These are phyloP conservation scores for Onychomys leucogaster DNA, from an alignment of 2,797 vertebrate species.

Conservation along the genomic window DNA sequence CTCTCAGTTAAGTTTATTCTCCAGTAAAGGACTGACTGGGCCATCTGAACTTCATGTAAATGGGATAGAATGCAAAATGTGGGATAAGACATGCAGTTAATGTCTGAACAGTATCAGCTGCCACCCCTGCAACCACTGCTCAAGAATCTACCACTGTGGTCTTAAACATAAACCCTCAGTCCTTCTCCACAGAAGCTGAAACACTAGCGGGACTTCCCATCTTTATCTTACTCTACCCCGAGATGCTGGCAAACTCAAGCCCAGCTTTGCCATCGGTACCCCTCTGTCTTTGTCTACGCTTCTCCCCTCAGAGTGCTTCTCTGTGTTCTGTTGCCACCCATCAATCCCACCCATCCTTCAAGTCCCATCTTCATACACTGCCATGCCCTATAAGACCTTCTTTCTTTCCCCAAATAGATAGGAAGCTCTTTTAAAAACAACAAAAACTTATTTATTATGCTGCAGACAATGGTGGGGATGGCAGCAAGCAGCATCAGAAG, in stretches of 20 bases:
- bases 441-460: background rate
- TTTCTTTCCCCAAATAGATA: background rate
- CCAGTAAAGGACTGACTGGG: background rate
- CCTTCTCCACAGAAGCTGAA: background rate
- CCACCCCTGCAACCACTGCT: background rate
- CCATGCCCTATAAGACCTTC: background rate
- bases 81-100: background rate
- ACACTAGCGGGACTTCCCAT: background rate
- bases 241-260: background rate
- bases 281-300: background rate
- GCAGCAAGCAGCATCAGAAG: background rate
- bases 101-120: background rate
- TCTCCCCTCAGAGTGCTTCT: conserved; percentile 15
- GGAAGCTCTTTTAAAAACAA: background rate
- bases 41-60: background rate
- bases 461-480: background rate
- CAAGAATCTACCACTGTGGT: background rate
- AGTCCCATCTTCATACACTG: background rate
- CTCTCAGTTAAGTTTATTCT: conserved; percentile 23
- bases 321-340: background rate
- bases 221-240: background rate
- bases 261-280: background rate
- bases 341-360: background rate
- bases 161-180: background rate
- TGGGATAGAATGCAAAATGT: background rate